Evolutionary conservation across 1,140 invertebrate species (phyloP).

Genomic region (Tetramorium simillimum): DNA sequence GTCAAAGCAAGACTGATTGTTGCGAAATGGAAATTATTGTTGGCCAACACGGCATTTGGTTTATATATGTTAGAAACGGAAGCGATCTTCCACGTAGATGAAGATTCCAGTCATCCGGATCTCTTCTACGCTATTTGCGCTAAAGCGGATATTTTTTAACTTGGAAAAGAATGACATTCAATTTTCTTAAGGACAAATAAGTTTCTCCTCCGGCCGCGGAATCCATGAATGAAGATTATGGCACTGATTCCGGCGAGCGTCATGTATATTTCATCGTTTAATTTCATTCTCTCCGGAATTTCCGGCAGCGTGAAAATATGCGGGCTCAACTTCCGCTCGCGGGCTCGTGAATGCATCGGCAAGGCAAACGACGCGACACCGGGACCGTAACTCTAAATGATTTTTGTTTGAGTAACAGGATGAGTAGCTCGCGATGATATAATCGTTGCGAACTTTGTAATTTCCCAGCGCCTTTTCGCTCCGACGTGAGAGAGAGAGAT

Average conservation of each 20-base stretch:
- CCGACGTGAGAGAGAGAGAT: background rate
- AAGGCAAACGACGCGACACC: background rate
- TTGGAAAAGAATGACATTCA: background rate
- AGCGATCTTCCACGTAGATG: background rate
- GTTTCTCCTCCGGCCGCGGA: background rate
- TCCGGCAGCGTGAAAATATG: constrained; percentile 21
- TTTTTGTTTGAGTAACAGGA: constrained; percentile 19
- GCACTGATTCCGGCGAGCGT: background rate
- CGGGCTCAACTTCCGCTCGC: constrained; percentile 2
- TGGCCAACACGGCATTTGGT: background rate
- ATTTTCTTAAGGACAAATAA: background rate
- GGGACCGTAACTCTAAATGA: constrained; percentile 15
- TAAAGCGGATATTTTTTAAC: background rate
- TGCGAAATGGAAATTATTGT: constrained; percentile 31
- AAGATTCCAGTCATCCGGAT: background rate
- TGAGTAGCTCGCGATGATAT: background rate
- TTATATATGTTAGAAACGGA: background rate
- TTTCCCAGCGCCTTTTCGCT: background rate
- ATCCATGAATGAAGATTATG: constrained; percentile 28
- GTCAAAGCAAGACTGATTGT: constrained; percentile 28
- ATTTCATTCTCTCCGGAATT: background rate
- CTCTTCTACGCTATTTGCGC: background rate
- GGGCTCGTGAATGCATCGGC: background rate
- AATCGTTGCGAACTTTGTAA: constrained; percentile 22
- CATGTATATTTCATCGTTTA: constrained; percentile 48